phyloP scores from a whole-genome alignment of 2,888 invertebrate genomes.

The Oegoconia quadripuncta region DNA sequence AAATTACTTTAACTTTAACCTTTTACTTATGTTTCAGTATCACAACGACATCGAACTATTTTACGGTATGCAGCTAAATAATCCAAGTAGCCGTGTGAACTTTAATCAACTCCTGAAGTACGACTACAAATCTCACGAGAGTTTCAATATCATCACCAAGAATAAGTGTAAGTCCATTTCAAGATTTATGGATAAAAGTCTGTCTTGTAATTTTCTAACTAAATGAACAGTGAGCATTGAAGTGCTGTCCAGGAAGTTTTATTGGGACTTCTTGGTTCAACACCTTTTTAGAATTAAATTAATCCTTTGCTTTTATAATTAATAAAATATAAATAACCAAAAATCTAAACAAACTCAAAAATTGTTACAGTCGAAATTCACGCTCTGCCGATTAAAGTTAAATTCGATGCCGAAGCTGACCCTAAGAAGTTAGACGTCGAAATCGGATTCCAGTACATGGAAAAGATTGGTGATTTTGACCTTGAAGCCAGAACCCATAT shows the following conservation, averaged over 20 bases:
- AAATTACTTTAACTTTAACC: background rate
- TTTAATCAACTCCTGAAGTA: conserved; percentile 64
- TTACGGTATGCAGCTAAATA: conserved; percentile 81
- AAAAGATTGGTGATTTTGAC: conserved; percentile 80
- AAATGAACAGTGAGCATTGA: too few relatives aligned
- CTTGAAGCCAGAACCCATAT: conserved; percentile 74
- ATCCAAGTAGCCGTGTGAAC: conserved; percentile 75
- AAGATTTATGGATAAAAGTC: too few relatives aligned
- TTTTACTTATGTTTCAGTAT: background rate
- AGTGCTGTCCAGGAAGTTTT: too few relatives aligned
- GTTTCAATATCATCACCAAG: conserved; percentile 71
- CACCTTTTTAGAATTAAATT: too few relatives aligned
- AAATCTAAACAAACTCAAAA: background rate
- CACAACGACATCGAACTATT: conserved; percentile 76
- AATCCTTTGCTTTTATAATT: too few relatives aligned
- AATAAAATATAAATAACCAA: too few relatives aligned
- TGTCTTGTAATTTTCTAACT: too few relatives aligned
- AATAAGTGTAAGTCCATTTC: conserved; percentile 70
- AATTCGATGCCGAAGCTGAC: conserved; percentile 78
- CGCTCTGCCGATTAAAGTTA: conserved; percentile 64
- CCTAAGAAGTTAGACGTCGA: conserved; percentile 78
- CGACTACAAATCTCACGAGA: conserved; percentile 44
- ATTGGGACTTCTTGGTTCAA: too few relatives aligned
- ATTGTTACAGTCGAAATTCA: conserved; percentile 71
- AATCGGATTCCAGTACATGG: conserved; percentile 76